Evolutionary conservation across 2,797 vertebrate species (phyloP), one percentile per base, ranked within the genome.

Genomic region (Oceanodroma leucorhoa): DNA sequence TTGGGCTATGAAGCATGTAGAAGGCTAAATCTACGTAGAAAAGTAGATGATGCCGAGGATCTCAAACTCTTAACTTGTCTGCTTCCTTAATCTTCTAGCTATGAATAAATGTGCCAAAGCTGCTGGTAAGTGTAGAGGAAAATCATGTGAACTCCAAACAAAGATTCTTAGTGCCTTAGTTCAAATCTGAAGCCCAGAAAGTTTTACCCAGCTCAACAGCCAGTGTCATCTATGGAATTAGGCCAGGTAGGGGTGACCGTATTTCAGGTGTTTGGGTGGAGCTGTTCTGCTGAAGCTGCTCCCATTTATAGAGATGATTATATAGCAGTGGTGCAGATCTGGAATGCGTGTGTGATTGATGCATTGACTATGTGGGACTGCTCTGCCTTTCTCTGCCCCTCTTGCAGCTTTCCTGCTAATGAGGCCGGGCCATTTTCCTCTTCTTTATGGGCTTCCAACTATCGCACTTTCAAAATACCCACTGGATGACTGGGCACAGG

Each of bases 301-400:
- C 10, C 32, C 17, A 27, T 32, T 86, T 29, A 43, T 11, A 53
- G 38, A 20, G 23, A 11, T 38, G n/a, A 14, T 29, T 27, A 27
- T 10, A 9, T 8, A 46, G 57, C n/a, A 38, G 26, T 57, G 15
- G n/a, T 38, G 38, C 19, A 36, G 30, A 50, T 17, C 32, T 29
- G n/a, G 27, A 70, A 61, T 0, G 0, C 1, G 3, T 26, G 6
- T n/a, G 38, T 71, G 26, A 29, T n/a, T 34, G 40, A 45, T 14
- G 24, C 5, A 6, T 10, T 60, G 50, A 30, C 34, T 40, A 3
- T 26, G 24, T 55, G 62, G 53, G 24, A 29, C 43, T 51, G 17
- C 30, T 66, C n/a, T 80, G 16, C 57, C 38, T 62, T 69, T 43
- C 58, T 61, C 24, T 60, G 29, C 11, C 18, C 9, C 16, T 71